phyloP scores from a whole-genome alignment of 2,797 vertebrate species.

The Pangasius larnaudii region DNA sequence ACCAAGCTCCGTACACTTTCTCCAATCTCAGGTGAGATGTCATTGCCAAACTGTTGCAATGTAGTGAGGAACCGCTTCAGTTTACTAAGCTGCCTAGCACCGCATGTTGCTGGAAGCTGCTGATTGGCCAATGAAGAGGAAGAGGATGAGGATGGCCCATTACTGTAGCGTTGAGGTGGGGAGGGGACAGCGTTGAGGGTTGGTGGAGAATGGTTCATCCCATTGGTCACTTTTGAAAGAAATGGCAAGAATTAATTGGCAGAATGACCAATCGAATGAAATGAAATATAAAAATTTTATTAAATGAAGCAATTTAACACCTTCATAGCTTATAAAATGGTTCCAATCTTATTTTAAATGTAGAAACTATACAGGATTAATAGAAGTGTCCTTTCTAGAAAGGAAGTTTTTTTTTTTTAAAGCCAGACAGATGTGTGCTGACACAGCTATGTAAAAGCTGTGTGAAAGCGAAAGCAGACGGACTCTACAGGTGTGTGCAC shows the following conservation, averaged over 20 bases:
- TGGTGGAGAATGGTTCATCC: slow-evolving; percentile 94
- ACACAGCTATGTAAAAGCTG: neutral
- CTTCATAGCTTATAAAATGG: no score
- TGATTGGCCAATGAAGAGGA: slow-evolving; percentile 97
- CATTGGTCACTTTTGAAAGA: slow-evolving; percentile 86
- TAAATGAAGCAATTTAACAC: neutral
- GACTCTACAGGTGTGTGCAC: neutral
- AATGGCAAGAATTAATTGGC: neutral
- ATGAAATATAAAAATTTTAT: neutral
- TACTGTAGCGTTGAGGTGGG: slow-evolving; percentile 95
- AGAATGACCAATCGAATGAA: neutral
- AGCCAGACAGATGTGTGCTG: slow-evolving; percentile 29
- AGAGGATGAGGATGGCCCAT: slow-evolving; percentile 94
- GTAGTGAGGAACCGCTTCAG: slow-evolving; percentile 98
- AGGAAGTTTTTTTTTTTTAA: neutral
- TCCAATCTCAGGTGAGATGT: slow-evolving; percentile 98
- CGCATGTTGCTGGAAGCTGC: slow-evolving; percentile 96
- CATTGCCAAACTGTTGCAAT: slow-evolving; percentile 97
- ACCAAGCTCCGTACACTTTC: slow-evolving; percentile 96
- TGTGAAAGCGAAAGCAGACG: neutral
- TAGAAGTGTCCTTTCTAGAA: neutral
- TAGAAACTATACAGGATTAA: neutral
- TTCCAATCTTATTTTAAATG: neutral
- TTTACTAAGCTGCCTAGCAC: slow-evolving; percentile 97
- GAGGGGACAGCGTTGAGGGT: slow-evolving; percentile 94